Conservation (phyloP, 2,797 vertebrate species). For the Eleutherodactylus coqui region DNA sequence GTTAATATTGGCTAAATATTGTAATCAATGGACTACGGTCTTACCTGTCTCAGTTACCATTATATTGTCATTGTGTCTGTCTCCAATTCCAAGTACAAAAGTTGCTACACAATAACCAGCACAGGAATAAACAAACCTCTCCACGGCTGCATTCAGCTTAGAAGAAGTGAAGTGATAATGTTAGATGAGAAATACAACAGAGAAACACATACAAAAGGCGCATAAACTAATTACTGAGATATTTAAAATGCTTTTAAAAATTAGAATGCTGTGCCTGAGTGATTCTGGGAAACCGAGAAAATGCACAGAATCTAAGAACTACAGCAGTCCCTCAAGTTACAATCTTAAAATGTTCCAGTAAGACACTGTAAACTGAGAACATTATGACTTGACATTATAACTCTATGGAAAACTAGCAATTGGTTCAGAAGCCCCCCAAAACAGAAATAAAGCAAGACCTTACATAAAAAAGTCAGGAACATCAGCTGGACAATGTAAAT, state of each 20-base stretch:
- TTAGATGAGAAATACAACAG: neutral
- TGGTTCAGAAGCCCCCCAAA: no score
- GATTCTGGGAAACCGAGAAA: neutral
- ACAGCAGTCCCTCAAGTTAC: neutral
- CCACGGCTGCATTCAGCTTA: conserved; percentile 94
- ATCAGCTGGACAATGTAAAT: no score
- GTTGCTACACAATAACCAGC: conserved; percentile 98
- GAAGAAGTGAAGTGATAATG: conserved; percentile 37
- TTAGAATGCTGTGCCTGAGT: neutral
- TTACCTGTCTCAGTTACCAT: conserved; percentile 98
- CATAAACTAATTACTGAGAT: neutral
- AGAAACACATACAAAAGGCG: neutral
- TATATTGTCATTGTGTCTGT: conserved; percentile 98
- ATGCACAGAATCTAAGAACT: neutral
- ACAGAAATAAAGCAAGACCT: no score
- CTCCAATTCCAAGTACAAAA: conserved; percentile 96
- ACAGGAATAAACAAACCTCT: conserved; percentile 94
- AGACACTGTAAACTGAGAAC: no score
- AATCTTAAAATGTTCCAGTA: no score
- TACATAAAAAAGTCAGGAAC: no score
- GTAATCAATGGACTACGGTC: conserved; percentile 41
- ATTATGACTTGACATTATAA: no score
- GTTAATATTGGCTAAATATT: neutral
- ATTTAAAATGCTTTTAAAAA: neutral
- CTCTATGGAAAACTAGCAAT: no score